Evolutionary conservation across 2,113 vertebrate genomes (phyloP).

Genomic region (Myodes glareolus): DNA sequence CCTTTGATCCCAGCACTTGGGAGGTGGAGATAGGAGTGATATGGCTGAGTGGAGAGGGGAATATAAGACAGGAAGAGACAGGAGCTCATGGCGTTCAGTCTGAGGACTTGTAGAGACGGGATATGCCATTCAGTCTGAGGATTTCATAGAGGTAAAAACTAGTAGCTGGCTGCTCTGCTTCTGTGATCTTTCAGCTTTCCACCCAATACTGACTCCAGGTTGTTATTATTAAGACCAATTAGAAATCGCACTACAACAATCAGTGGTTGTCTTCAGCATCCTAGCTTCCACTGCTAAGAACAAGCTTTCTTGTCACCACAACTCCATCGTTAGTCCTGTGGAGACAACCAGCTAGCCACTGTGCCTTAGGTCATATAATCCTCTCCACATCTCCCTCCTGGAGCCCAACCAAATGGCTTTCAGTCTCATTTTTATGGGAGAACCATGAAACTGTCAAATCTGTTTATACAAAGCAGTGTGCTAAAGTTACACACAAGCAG

Average conservation of each 20-base stretch:
- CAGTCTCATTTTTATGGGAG: background rate
- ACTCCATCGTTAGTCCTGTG: background rate
- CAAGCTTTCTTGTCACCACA: background rate
- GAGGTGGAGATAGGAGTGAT: too few relatives aligned
- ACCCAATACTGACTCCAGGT: too few relatives aligned
- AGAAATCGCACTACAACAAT: background rate
- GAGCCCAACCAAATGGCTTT: background rate
- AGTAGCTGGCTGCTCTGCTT: too few relatives aligned
- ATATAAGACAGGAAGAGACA: too few relatives aligned
- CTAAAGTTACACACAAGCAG: background rate
- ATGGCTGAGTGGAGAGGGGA: too few relatives aligned
- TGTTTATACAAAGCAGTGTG: background rate
- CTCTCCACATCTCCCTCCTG: background rate
- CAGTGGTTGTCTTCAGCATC: background rate
- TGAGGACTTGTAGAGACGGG: too few relatives aligned
- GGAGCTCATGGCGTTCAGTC: too few relatives aligned
- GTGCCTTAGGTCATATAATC: background rate
- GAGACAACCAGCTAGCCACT: background rate
- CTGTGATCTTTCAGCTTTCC: too few relatives aligned
- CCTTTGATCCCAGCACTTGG: too few relatives aligned
- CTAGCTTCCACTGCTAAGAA: background rate
- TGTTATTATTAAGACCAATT: too few relatives aligned
- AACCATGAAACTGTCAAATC: constrained; percentile 1
- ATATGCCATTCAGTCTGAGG: too few relatives aligned
- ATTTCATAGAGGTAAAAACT: too few relatives aligned